A percentile compares a stretch with the other conserved stretches of the same genome.
phyloP scores from a whole-genome alignment of 2,888 invertebrate genomes.

The Archaeoteleia sp. region DNA sequence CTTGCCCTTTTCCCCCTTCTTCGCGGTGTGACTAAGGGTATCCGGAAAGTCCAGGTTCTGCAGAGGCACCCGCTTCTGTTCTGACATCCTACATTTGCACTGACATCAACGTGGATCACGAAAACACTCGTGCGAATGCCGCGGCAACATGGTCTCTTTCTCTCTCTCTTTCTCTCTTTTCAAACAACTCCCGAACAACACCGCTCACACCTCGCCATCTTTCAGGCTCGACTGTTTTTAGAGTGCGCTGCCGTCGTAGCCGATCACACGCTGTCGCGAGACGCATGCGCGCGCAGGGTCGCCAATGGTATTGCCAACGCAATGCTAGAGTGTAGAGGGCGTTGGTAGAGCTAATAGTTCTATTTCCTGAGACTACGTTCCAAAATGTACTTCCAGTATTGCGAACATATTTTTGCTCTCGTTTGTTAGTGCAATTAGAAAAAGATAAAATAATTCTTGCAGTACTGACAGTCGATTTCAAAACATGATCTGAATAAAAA shows the following conservation, averaged over 20 bases:
- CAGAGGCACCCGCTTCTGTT: slow-evolving; percentile 83
- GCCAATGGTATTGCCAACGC: too few relatives aligned
- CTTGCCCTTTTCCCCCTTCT: slow-evolving; percentile 81
- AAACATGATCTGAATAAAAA: too few relatives aligned
- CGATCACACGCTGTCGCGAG: too few relatives aligned
- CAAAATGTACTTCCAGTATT: too few relatives aligned
- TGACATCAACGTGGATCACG: slow-evolving; percentile 66
- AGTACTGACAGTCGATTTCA: too few relatives aligned
- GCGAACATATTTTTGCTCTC: too few relatives aligned
- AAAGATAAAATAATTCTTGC: too few relatives aligned
- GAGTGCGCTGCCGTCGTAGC: slow-evolving; percentile 1
- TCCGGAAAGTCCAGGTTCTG: slow-evolving; percentile 79
- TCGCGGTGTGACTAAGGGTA: slow-evolving; percentile 76
- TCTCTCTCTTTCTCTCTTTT: slow-evolving; percentile 31
- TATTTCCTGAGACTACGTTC: too few relatives aligned
- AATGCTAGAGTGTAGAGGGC: too few relatives aligned
- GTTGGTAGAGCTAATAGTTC: too few relatives aligned
- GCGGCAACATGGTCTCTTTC: slow-evolving; percentile 64
- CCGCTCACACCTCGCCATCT: slow-evolving; percentile 51
- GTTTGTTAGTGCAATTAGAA: too few relatives aligned
- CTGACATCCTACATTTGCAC: slow-evolving; percentile 81
- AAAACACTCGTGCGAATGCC: slow-evolving; percentile 61
- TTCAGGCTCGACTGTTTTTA: slow-evolving; percentile 40
- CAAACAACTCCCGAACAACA: slow-evolving; percentile 41
- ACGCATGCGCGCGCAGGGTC: too few relatives aligned